Evolutionary conservation across 1,140 invertebrate species (phyloP).

Genomic region (Eulimnadia texana): DNA sequence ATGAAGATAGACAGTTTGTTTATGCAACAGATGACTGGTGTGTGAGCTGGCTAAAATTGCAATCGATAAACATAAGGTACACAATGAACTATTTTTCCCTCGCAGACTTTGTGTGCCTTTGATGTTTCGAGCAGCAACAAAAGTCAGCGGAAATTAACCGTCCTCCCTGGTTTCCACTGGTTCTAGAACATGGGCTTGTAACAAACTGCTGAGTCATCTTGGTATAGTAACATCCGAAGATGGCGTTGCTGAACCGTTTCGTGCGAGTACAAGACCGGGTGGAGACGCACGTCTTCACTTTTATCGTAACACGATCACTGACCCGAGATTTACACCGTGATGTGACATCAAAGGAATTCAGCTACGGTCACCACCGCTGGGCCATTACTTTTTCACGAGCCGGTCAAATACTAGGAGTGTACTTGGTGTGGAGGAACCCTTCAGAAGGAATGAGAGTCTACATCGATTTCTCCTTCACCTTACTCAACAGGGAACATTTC

Average conservation of each 20-base stretch:
- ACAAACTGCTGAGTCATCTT: neutral
- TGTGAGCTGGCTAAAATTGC: too few relatives aligned
- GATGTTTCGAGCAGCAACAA: too few relatives aligned
- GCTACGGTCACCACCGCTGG: conserved; percentile 73
- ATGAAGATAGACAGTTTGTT: too few relatives aligned
- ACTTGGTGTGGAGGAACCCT: conserved; percentile 33
- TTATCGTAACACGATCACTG: conserved; percentile 62
- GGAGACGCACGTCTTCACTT: conserved; percentile 71
- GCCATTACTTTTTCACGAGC: conserved; percentile 66
- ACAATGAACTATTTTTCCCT: too few relatives aligned
- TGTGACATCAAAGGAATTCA: conserved; percentile 69
- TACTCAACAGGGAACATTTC: conserved; percentile 72
- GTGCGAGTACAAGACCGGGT: conserved; percentile 66
- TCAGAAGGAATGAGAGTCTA: conserved; percentile 48
- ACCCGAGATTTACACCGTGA: conserved; percentile 62
- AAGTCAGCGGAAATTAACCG: too few relatives aligned
- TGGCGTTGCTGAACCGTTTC: conserved; percentile 71
- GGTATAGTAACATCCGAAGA: conserved; percentile 25
- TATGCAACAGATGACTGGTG: too few relatives aligned
- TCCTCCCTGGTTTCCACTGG: too few relatives aligned
- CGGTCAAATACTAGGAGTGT: conserved; percentile 65
- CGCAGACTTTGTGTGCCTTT: too few relatives aligned
- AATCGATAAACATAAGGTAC: too few relatives aligned
- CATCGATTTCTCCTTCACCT: conserved; percentile 70
- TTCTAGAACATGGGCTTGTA: neutral